These are phyloP conservation scores for Alexandromys fortis DNA, from an alignment of 2,113 vertebrate genomes.

Conservation along the genomic window DNA sequence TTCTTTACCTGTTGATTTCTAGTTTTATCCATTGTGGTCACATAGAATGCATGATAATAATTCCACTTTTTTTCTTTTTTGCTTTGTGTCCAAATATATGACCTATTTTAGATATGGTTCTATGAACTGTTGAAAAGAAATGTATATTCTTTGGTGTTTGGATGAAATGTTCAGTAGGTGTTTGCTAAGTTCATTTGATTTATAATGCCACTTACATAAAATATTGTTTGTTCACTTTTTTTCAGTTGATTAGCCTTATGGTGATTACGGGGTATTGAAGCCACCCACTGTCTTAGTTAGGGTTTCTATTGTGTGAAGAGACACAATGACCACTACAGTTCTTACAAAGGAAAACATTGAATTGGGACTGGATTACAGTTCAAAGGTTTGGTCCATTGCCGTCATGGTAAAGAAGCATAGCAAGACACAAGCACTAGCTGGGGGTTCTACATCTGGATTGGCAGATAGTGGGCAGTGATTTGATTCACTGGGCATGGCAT, in stretches of 20 bases:
- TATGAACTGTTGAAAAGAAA: not conserved
- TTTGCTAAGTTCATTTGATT: not conserved
- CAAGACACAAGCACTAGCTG: not conserved
- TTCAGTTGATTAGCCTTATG: not conserved
- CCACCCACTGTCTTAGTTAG: not conserved
- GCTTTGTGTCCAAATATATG: not conserved
- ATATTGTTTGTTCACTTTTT: not conserved
- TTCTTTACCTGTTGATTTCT: not conserved
- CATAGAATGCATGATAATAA: not conserved
- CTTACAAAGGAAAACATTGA: not conserved
- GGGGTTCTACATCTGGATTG: not conserved
- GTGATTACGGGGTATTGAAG: not conserved
- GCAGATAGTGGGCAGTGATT: not conserved
- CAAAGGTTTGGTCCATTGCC: not conserved
- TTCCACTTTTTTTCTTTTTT: not conserved
- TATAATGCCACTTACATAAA: not conserved
- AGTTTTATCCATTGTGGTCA: not conserved
- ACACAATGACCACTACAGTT: not conserved
- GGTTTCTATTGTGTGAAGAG: not conserved
- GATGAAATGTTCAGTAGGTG: not conserved
- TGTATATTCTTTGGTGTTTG: not conserved
- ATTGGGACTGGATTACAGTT: not conserved
- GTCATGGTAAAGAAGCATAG: not conserved
- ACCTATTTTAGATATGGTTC: not conserved
- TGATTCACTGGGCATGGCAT: not conserved